Percentiles rank a stretch among this genome's conserved stretches.
Conservation (phyloP, 2,113 vertebrate species). For the Campylomormyrus numenius region DNA sequence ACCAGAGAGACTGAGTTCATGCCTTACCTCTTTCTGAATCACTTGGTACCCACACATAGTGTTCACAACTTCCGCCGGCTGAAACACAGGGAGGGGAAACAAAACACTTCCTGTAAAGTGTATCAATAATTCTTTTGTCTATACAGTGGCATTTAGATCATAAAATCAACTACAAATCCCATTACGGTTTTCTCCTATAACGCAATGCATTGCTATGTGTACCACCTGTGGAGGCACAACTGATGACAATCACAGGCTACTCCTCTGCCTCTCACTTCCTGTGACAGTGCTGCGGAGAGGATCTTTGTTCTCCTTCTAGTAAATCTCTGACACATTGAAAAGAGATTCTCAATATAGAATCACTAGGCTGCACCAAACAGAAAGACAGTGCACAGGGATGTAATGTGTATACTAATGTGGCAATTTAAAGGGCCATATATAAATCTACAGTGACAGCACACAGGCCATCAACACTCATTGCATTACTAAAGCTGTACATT, state of each 20-base stretch:
- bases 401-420: neutral
- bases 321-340: neutral
- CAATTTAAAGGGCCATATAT: neutral
- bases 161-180: neutral
- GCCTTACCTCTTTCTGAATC: slow-evolving; percentile 47
- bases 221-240: neutral
- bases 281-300: neutral
- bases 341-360: neutral
- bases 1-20: neutral
- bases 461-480: neutral
- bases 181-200: neutral
- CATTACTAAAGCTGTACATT: neutral
- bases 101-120: neutral
- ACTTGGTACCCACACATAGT: slow-evolving; percentile 59
- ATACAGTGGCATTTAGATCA: neutral
- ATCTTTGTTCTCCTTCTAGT: neutral
- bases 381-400: neutral
- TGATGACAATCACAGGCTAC: neutral
- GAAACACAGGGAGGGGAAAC: slow-evolving; percentile 26
- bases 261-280: neutral
- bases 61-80: slow-evolving; percentile 61
- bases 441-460: neutral
- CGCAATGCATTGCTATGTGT: neutral
- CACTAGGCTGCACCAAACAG: neutral
- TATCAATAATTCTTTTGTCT: neutral